A percentile compares a stretch with the other conserved stretches of the same genome.
Evolutionary conservation across 2,888 invertebrate species (phyloP).

Genomic region (Colletes collaris): DNA sequence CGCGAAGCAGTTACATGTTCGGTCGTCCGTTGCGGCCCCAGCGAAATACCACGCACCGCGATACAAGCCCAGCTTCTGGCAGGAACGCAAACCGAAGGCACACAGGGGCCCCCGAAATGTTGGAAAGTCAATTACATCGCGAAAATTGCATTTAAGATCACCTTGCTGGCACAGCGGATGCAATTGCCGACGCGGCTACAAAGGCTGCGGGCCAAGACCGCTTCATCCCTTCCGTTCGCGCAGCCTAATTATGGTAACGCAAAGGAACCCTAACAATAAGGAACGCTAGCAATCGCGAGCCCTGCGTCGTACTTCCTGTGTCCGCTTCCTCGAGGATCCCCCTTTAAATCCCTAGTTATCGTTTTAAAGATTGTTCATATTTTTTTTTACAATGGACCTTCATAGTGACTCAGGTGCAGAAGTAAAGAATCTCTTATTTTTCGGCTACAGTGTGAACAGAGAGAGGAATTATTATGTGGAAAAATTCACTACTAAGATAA

Average conservation of each 20-base stretch:
- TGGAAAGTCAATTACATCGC: constrained; percentile 63
- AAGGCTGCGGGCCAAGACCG: constrained; percentile 53
- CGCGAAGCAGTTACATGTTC: constrained; percentile 33
- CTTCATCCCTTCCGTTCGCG: constrained; percentile 30
- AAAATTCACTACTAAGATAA: too few species aligned
- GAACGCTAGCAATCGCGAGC: background rate
- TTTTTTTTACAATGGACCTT: too few species aligned
- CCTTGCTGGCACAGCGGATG: constrained; percentile 65
- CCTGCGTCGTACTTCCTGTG: background rate
- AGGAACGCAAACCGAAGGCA: constrained; percentile 43
- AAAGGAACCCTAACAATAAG: constrained; percentile 25
- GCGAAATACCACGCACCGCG: constrained; percentile 44
- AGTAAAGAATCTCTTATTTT: too few species aligned
- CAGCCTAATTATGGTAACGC: constrained; percentile 54
- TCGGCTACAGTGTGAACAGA: too few species aligned
- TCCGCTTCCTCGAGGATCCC: background rate
- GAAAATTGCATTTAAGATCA: constrained; percentile 67
- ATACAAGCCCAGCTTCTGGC: constrained; percentile 28
- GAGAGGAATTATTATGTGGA: too few species aligned
- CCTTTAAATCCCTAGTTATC: background rate
- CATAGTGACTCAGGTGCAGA: too few species aligned
- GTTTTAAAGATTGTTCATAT: too few species aligned
- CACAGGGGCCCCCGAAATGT: constrained; percentile 42
- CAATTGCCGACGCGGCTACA: constrained; percentile 71
- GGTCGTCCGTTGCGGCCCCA: constrained; percentile 18